Evolutionary conservation across 2,113 vertebrate species (phyloP).

Genomic region (Theristicus caerulescens): DNA sequence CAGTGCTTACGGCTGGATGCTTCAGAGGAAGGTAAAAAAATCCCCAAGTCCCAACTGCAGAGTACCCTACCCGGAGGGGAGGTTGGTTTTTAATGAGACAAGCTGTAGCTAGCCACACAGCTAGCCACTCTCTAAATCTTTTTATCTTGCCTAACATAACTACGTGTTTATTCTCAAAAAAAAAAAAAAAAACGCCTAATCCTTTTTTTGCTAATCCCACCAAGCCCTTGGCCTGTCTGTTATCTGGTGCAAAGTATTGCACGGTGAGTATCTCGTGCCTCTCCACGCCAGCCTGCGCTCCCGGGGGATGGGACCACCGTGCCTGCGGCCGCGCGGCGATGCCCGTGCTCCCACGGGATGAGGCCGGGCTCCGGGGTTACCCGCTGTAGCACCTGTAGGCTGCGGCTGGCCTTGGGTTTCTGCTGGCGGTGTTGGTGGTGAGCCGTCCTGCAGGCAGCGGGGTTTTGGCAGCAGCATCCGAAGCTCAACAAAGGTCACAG

Average conservation of each 20-base stretch:
- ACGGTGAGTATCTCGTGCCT: not conserved
- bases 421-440: fast-evolving
- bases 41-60: not conserved
- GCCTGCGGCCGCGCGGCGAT: not conserved
- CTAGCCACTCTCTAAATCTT: not conserved
- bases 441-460: fast-evolving
- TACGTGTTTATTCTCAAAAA: not conserved
- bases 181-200: not conserved
- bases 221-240: not conserved
- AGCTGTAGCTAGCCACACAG: not conserved
- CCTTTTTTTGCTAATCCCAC: not conserved
- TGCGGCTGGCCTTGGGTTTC: not conserved
- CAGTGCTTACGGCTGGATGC: conserved; percentile 43
- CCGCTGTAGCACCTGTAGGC: fast-evolving
- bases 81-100: not conserved
- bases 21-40: conserved; percentile 62
- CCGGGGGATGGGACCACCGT: not conserved
- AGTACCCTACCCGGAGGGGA: not conserved
- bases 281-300: not conserved
- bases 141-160: not conserved
- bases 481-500: not conserved
- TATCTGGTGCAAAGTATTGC: not conserved
- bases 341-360: fast-evolving
- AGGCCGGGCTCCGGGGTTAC: not conserved
- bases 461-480: not conserved